A percentile compares a stretch with the other conserved stretches of the same genome.
These are phyloP conservation scores for Copidosoma floridanum DNA, from an alignment of 1,140 invertebrate species.

Conservation along the genomic window DNA sequence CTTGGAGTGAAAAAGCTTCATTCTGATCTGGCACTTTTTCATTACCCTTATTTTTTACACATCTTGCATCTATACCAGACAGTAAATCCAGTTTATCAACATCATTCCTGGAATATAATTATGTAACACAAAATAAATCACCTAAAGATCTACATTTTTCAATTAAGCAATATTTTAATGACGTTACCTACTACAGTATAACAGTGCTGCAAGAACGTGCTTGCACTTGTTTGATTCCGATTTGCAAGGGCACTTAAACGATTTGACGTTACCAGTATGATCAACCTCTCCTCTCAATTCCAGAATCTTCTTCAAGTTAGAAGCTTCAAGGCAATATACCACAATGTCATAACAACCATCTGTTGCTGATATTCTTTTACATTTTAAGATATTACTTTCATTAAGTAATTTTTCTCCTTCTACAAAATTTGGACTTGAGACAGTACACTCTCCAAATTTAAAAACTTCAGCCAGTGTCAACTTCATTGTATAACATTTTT, in stretches of 20 bases:
- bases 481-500: neutral
- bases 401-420: neutral
- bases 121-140: too few species aligned
- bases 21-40: too few species aligned
- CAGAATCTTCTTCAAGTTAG: neutral
- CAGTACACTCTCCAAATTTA: neutral
- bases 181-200: slow-evolving; percentile 1
- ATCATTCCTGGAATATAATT: too few species aligned
- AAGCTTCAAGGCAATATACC: neutral
- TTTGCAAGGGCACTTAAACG: neutral
- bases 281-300: neutral
- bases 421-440: neutral
- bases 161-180: neutral
- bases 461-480: neutral
- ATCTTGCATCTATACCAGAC: too few species aligned
- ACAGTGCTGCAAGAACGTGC: neutral
- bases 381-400: neutral
- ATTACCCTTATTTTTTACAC: too few species aligned
- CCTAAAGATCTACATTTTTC: neutral
- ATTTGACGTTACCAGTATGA: neutral
- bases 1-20: too few species aligned
- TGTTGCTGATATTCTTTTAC: neutral
- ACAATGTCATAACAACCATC: neutral
- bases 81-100: too few species aligned
- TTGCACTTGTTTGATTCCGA: neutral